phyloP scores from a whole-genome alignment of 2,113 vertebrate species.

The Glaucomys volans region DNA sequence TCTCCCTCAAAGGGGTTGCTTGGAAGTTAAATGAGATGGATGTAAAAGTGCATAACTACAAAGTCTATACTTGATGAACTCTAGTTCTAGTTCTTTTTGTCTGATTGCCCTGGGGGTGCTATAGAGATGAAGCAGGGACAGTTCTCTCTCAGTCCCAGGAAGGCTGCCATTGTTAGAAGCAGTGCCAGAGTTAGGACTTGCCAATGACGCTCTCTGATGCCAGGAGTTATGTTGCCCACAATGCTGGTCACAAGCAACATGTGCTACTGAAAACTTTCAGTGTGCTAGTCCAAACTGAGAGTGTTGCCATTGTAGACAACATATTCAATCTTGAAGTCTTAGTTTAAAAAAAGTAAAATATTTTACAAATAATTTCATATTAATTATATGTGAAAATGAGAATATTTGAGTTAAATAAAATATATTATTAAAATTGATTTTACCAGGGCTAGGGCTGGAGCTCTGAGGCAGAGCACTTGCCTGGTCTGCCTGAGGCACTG shows the following conservation, averaged over 20 bases:
- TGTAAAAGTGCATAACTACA: neutral
- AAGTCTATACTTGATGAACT: neutral
- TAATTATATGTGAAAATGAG: neutral
- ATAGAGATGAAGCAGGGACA: neutral
- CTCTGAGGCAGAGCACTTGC: too few relatives aligned
- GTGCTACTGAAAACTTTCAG: neutral
- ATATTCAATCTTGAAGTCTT: neutral
- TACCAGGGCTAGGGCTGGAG: too few relatives aligned
- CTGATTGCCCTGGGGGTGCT: neutral
- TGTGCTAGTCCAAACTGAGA: neutral
- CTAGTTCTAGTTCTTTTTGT: neutral
- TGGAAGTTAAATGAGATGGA: neutral
- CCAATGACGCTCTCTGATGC: neutral
- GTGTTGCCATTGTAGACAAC: neutral
- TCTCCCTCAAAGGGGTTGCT: neutral
- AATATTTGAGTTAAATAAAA: constrained; percentile 23
- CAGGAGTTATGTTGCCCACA: neutral
- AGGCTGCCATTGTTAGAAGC: neutral
- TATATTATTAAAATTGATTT: neutral
- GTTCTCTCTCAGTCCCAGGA: neutral
- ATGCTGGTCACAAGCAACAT: accelerated
- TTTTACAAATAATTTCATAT: neutral
- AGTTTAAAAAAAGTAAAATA: neutral
- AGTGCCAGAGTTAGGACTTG: too few relatives aligned
- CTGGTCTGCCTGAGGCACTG: too few relatives aligned